Evolutionary conservation across 2,113 vertebrate genomes (phyloP), one percentile per base, ranked within the genome.

Genomic region (Scopus umbretta): DNA sequence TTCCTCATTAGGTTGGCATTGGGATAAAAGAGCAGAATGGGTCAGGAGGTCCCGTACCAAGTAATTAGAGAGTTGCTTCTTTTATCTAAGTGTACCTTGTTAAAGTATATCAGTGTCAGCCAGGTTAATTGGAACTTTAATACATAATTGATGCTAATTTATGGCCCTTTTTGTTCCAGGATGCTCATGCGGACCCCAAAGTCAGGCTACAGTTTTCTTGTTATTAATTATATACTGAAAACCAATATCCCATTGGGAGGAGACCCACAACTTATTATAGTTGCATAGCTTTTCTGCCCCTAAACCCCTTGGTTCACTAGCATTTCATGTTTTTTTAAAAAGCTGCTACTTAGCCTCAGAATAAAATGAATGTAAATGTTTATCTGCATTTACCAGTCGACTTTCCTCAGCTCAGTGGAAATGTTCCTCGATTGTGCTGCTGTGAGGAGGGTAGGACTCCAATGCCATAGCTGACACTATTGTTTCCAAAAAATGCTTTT

Each of bases 81-180:
- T 98, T 98, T 98, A 98, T 98, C 98, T 98, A 98, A 98, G 97
- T 96, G 97, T 98, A 97, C 98, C 98, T 98, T 98, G 98, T 98
- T 98, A 98, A 97, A 98, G 98, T 98, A 98, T 98, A 98, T 98
- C 98, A 97, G 98, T 98, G 98, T 98, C 98, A 98, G 98, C 97
- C 96, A 97, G 98, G 98, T 98, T 98, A 98, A 98, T 98, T 98
- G 98, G 98, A 98, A 98, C 98, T 98, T 98, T 98, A 98, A 99
- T 99, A 96, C 97, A 99, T 99, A 98, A 98, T 99, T 98, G 97
- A 99, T 98, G 98, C 95, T 98, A 98, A 98, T 98, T 98, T 98
- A 98, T 98, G 98, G 98, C 96, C 88, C 92, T 98, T 98, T 98
- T 98, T 98, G 98, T 98, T 98, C 97, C 95, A 94, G 95, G 96